phyloP scores from a whole-genome alignment of 2,797 vertebrate species.

The Clarias laeviceps region DNA sequence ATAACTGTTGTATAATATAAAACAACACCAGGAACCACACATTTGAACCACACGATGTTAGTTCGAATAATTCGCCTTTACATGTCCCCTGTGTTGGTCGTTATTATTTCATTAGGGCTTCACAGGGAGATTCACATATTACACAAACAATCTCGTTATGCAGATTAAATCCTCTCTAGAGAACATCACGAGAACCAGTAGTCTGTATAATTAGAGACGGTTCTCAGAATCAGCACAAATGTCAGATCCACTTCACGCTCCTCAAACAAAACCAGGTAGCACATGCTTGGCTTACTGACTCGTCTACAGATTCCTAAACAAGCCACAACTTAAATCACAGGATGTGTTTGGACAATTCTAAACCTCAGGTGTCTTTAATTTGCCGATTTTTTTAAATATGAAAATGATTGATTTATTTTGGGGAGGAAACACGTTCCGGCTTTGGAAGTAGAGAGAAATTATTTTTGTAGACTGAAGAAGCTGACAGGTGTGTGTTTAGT shows the following conservation, averaged over 20 bases:
- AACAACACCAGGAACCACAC: not conserved
- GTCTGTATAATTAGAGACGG: conserved; percentile 18
- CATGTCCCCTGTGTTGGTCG: not conserved
- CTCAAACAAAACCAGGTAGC: not conserved
- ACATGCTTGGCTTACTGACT: not conserved
- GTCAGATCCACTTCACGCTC: not conserved
- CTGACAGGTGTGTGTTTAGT: not conserved
- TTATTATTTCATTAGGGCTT: conserved; percentile 1
- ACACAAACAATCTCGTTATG: conserved; percentile 47
- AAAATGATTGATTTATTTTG: not conserved
- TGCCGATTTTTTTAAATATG: not conserved
- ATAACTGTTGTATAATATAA: not conserved
- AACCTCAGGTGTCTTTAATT: too few relatives aligned
- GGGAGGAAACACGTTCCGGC: too few relatives aligned
- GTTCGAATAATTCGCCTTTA: not conserved
- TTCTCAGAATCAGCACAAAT: conserved; percentile 4
- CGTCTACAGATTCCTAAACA: not conserved
- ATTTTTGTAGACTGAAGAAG: not conserved
- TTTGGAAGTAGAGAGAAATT: not conserved
- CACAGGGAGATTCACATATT: conserved; percentile 29
- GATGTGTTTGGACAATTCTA: not conserved
- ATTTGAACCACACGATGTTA: not conserved
- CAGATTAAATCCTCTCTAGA: conserved; percentile 20
- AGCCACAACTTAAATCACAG: too few relatives aligned
- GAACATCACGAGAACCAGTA: conserved; percentile 28